Percentiles rank a stretch among this genome's conserved stretches.
Evolutionary conservation across 1,140 invertebrate genomes (phyloP).

Genomic region (Globodera ellingtonae): DNA sequence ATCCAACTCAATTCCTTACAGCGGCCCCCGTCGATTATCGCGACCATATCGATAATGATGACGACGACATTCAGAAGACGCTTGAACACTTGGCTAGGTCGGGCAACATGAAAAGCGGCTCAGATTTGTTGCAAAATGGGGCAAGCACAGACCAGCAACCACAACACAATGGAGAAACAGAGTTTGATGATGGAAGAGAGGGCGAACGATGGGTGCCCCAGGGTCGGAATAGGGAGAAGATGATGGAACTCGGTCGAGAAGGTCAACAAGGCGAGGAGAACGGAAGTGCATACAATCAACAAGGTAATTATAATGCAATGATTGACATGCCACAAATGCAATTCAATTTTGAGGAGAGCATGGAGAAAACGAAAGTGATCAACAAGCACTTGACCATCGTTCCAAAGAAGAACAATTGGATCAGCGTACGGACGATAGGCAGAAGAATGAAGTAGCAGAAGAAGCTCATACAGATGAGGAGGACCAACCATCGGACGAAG

Average conservation of each 20-base stretch:
- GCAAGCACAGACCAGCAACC: not conserved
- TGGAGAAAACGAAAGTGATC: no score
- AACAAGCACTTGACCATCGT: no score
- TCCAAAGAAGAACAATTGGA: no score
- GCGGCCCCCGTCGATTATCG: constrained; percentile 6
- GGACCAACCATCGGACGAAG: not conserved
- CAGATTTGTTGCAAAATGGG: constrained; percentile 4
- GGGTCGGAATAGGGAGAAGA: not conserved
- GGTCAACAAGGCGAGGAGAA: no score
- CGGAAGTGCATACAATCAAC: no score
- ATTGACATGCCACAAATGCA: no score
- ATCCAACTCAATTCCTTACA: not conserved
- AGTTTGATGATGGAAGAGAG: constrained; percentile 3
- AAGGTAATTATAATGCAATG: no score
- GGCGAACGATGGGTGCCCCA: not conserved
- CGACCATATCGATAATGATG: not conserved
- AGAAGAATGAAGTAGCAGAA: not conserved
- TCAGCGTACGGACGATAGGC: no score
- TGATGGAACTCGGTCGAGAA: not conserved
- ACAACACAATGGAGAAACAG: not conserved
- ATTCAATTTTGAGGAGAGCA: no score
- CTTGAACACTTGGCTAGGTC: constrained; percentile 25
- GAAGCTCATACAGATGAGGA: not conserved
- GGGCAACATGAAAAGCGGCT: constrained; percentile 19
- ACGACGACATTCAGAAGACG: constrained; percentile 16